phyloP scores from a whole-genome alignment of 2,797 vertebrate species.

The Trematocara caparti region DNA sequence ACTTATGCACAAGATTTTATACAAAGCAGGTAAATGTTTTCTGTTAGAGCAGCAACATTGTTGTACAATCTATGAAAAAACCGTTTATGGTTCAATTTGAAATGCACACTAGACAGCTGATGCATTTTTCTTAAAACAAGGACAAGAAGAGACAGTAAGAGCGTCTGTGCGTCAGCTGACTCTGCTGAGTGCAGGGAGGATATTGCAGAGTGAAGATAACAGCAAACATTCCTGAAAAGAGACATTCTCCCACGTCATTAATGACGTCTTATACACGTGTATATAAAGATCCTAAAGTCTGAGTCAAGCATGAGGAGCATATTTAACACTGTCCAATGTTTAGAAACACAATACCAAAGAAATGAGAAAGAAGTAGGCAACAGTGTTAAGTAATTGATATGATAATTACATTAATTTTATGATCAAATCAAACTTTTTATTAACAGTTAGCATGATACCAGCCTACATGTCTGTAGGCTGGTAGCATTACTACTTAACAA shows the following conservation, averaged over 20 bases:
- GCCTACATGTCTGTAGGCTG: background rate
- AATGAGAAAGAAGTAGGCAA: background rate
- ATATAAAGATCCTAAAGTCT: background rate
- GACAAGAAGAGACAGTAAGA: background rate
- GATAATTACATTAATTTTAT: background rate
- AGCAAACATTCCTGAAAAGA: background rate
- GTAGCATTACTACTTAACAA: background rate
- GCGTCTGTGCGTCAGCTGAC: background rate
- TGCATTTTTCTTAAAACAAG: background rate
- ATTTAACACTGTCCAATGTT: background rate
- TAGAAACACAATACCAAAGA: background rate
- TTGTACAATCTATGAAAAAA: background rate
- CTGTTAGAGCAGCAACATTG: background rate
- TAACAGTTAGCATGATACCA: background rate
- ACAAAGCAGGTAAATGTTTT: background rate
- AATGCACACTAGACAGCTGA: background rate
- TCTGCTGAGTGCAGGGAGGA: background rate
- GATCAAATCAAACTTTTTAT: background rate
- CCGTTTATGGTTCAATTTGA: background rate
- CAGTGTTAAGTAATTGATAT: background rate
- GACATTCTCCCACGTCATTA: background rate
- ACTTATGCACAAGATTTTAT: background rate
- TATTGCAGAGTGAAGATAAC: background rate
- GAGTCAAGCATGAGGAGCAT: background rate
- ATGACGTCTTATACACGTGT: background rate